Evolutionary conservation across 2,113 vertebrate genomes (phyloP), one percentile per base, ranked within the genome.

Genomic region (Oncorhynchus gorbuscha): DNA sequence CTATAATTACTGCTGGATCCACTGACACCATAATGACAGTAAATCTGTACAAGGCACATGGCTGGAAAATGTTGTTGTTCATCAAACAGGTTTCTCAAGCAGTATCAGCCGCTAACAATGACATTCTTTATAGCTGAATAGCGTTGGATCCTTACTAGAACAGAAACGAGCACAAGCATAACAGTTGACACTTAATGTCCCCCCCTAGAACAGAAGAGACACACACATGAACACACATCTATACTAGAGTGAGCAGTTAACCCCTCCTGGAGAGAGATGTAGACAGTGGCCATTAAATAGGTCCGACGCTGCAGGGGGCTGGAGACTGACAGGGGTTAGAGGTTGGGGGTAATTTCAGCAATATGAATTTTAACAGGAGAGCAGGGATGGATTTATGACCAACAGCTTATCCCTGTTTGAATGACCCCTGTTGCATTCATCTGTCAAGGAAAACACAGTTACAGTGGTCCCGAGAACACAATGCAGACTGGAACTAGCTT

Each of bases 1-100:
- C 74, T 78, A 28, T 82, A 80, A 85, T 85, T 80, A 80, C 64
- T 28, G 45, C 69, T 32, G 70, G 45, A 79, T 70, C 77, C 75
- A 77, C 79, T 85, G 78, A 79, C 77, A 78, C 72, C 78, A 61
- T 66, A 58, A 78, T 76, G 65, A 73, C 62, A 48, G 69, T 35
- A 76, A 74, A 76, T 18, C 62, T 75, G 71, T 70, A 14, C 39
- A 51, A 32, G 59, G 28, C 65, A 67, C 24, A 67, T 67, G 24
- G 65, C 26, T 64, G 83, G 79, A 79, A 79, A 79, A 73, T 39
- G 35, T 45, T 39, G 35, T 45, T 61, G 11, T 26, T 58, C 32
- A 64, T 74, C n/a, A 73, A 51, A 78, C 51, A 66, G 28, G 65
- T 67, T 67, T 55, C 51, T 55, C 51, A 55, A 55, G 13, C 65